A percentile compares a stretch with the other conserved stretches of the same genome.
These are phyloP conservation scores for Odontamblyopus rebecca DNA, from an alignment of 2,797 vertebrate species.

Conservation along the genomic window DNA sequence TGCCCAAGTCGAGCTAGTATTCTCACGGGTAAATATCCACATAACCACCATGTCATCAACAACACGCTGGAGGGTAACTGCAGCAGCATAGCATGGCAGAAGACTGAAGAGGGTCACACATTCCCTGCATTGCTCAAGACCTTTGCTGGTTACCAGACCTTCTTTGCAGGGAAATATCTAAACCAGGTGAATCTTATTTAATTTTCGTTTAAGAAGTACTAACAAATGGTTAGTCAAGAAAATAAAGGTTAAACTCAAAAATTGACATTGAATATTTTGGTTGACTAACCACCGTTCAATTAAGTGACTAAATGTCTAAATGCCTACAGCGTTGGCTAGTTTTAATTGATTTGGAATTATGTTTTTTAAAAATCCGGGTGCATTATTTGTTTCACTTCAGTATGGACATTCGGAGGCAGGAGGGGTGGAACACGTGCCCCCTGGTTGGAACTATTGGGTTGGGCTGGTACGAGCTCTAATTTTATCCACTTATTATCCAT, in stretches of 20 bases:
- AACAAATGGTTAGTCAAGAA: neutral
- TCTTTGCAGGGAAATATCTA: conserved; percentile 97
- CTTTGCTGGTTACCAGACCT: conserved; percentile 88
- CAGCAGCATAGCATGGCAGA: conserved; percentile 94
- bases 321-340: neutral
- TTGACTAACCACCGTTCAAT: neutral
- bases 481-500: neutral
- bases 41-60: conserved; percentile 96
- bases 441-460: conserved; percentile 94
- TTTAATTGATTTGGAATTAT: neutral
- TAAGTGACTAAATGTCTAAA: neutral
- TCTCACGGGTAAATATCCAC: conserved; percentile 94
- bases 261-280: neutral
- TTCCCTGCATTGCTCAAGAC: conserved; percentile 87
- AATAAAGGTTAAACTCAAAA: neutral
- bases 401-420: conserved; percentile 89
- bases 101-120: conserved; percentile 87
- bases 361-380: neutral
- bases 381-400: conserved; percentile 70
- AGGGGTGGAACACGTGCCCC: conserved; percentile 88
- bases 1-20: conserved; percentile 97
- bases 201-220: neutral
- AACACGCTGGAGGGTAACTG: conserved; percentile 97
- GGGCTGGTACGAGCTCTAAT: conserved; percentile 83
- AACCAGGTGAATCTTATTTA: conserved; percentile 83